Evolutionary conservation across 1,140 invertebrate species (phyloP).

Genomic region (Euglossa dilemma): DNA sequence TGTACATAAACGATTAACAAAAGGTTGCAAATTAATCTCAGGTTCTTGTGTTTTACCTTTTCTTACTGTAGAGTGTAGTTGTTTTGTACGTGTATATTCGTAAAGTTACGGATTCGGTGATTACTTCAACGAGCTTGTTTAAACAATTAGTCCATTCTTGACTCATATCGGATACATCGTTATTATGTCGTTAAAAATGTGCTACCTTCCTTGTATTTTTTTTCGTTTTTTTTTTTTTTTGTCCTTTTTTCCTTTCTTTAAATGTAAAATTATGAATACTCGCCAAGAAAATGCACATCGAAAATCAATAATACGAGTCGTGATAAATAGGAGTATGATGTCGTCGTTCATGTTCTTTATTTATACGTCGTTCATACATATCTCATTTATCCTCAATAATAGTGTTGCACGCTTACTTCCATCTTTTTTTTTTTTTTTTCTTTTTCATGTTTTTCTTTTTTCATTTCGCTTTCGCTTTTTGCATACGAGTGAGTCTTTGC

Average conservation of each 20-base stretch:
- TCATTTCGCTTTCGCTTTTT: constrained; percentile 30
- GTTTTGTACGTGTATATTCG: constrained; percentile 7
- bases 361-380: constrained; percentile 77
- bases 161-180: neutral
- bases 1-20: constrained; percentile 7
- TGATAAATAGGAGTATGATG: constrained; percentile 31
- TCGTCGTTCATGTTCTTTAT: constrained; percentile 74
- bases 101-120: neutral
- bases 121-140: neutral
- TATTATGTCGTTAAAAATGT: neutral
- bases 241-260: no score
- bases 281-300: neutral
- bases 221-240: no score
- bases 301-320: neutral
- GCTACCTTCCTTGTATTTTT: neutral
- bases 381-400: constrained; percentile 65
- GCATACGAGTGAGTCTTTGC: constrained; percentile 67
- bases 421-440: constrained; percentile 59
- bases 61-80: no score
- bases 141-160: neutral
- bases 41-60: neutral
- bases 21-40: neutral
- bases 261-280: constrained; percentile 8
- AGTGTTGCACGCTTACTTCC: constrained; percentile 66
- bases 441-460: constrained; percentile 49